Base-by-base conservation (phyloP, 2,113 vertebrate genomes). In the Pteruthius melanotis region DNA sequence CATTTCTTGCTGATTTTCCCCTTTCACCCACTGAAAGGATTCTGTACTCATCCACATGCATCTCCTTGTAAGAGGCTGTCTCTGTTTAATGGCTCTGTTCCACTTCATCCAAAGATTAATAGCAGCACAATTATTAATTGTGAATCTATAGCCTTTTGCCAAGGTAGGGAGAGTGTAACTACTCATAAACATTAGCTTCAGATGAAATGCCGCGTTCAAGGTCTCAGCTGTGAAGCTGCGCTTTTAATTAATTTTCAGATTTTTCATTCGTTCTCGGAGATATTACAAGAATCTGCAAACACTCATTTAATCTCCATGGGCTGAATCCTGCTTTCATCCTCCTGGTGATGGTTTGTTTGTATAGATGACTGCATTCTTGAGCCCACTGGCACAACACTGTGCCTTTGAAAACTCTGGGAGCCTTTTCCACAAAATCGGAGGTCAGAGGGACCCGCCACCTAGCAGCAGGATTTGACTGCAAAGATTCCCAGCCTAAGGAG, bases 181-280 rank as follows among this genome's bases (percentile, higher is more conserved):
- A 79, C 56, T 87, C 79, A 78, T 64, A 81, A 94, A 93, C 88
- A 78, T 88, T 83, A 93, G 52, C 87, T 86, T 54, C 76, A 81
- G 68, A 83, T 90, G 76, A 96, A 93, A 90, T 78, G 53, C 61
- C 52, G 17, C 10, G 5, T 64, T 90, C 64, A 87, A 49, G 72
- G 79, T 89, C 95, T 81, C 96, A 95, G 94, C 94, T 97, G 92
- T 64, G 79, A 93, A 90, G 26, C 60, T 90, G 53, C 71, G 52
- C 49, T 94, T 96, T 90, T 92, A 96, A 96, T 97, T 94, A 96
- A 75, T 83, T 94, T 83, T 90, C 80, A 71, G n/a, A 68, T 90
- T 95, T 95, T 83, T 69, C 61, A 57, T 80, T 90, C 0, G 0
- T 87, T 97, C 64, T 60, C 68, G 81, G 83, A 90, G 54, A 30